These are phyloP conservation scores for Anthrax anthrax DNA, from an alignment of 2,888 invertebrate genomes.

Conservation along the genomic window DNA sequence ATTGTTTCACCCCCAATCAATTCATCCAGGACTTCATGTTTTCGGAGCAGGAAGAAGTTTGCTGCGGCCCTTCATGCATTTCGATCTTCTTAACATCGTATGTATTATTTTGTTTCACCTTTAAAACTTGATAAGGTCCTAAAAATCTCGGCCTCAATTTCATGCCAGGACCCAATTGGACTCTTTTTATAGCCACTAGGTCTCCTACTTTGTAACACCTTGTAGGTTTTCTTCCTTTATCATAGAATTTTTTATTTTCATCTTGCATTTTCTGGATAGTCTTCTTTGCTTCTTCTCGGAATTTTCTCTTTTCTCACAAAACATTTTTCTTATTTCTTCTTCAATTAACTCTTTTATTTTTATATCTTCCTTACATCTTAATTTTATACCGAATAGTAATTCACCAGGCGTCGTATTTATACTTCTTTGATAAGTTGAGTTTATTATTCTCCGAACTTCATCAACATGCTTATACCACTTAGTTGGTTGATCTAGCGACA, in stretches of 20 bases:
- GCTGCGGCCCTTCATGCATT: not conserved
- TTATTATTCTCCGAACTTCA: too few relatives aligned
- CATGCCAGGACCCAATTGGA: not conserved
- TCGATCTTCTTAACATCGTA: not conserved
- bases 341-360: conserved; percentile 8
- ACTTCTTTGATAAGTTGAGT: conserved; percentile 5
- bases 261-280: conserved; percentile 11
- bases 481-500: too few relatives aligned
- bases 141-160: not conserved
- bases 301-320: conserved; percentile 4
- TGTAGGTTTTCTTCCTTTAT: not conserved
- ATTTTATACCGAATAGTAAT: conserved; percentile 9
- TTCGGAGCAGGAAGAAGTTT: not conserved
- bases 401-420: conserved; percentile 9
- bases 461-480: too few relatives aligned
- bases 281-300: conserved; percentile 9
- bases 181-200: not conserved
- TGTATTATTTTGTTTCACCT: not conserved
- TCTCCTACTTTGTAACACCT: not conserved
- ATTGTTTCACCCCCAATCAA: too few relatives aligned
- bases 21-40: not conserved
- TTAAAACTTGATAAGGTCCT: not conserved
- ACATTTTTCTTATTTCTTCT: conserved; percentile 4
- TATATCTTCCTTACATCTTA: conserved; percentile 7
- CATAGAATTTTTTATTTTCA: not conserved